phyloP scores from a whole-genome alignment of 1,140 invertebrate species.

The Plectus sambesii region DNA sequence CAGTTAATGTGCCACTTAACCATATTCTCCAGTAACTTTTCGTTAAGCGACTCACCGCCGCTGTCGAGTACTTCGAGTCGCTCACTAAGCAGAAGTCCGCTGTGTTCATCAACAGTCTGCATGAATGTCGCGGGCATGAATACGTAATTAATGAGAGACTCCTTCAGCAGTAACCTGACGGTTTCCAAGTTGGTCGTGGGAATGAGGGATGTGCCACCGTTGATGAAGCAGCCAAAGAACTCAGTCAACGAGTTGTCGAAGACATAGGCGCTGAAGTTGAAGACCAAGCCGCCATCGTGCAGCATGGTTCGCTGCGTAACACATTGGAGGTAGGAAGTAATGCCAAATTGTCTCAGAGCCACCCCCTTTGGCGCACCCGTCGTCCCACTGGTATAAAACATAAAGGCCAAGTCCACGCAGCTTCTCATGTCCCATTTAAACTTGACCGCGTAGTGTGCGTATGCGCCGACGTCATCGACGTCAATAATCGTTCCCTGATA shows the following conservation, averaged over 20 bases:
- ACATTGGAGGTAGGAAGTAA: too few relatives aligned
- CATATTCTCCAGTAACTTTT: constrained; percentile 15
- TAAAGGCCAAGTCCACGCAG: constrained; percentile 20
- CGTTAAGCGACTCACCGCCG: constrained; percentile 17
- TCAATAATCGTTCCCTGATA: too few relatives aligned
- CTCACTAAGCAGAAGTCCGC: constrained; percentile 1
- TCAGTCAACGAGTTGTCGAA: constrained; percentile 26
- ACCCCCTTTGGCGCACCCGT: constrained; percentile 23
- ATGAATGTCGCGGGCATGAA: constrained; percentile 11
- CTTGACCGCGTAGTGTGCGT: too few relatives aligned
- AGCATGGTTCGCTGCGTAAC: too few relatives aligned
- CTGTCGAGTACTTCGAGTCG: constrained; percentile 16
- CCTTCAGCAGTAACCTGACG: too few relatives aligned
- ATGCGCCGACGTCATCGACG: too few relatives aligned
- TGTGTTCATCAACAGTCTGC: background rate
- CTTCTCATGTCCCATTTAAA: too few relatives aligned
- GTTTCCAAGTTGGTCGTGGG: constrained; percentile 8
- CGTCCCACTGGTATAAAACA: constrained; percentile 24
- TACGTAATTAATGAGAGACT: too few relatives aligned
- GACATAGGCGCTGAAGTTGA: constrained; percentile 22
- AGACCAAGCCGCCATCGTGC: constrained; percentile 10
- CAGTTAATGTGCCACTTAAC: constrained; percentile 10
- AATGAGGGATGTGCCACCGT: constrained; percentile 11
- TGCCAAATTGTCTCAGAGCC: constrained; percentile 7
- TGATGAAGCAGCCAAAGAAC: constrained; percentile 10